Evolutionary conservation across 1,140 invertebrate genomes (phyloP).

Genomic region (Scaptomyza montana): DNA sequence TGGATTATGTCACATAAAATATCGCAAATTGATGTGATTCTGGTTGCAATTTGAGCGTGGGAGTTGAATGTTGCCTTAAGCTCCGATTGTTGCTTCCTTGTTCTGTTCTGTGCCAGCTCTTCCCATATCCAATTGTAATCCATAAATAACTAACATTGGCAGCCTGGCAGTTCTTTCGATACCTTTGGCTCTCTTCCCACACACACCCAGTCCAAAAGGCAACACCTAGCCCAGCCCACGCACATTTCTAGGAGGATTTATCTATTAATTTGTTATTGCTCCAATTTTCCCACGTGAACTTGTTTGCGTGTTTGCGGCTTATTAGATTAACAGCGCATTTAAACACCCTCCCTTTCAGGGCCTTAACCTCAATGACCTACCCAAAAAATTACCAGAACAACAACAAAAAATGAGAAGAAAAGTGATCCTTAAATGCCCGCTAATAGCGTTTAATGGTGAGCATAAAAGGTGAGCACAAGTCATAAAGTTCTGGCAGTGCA

Average conservation of each 20-base stretch:
- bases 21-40: slow-evolving; percentile 66
- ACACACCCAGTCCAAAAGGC: slow-evolving; percentile 57
- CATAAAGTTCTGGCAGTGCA: slow-evolving; percentile 64
- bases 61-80: slow-evolving; percentile 30
- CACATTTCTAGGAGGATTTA: slow-evolving; percentile 17
- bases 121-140: slow-evolving; percentile 70
- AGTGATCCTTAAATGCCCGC: slow-evolving; percentile 74
- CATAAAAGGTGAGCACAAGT: slow-evolving; percentile 75
- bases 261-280: slow-evolving; percentile 59
- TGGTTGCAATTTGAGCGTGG: slow-evolving; percentile 50
- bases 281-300: slow-evolving; percentile 81
- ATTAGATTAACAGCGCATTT: slow-evolving; percentile 71
- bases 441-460: slow-evolving; percentile 79
- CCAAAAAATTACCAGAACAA: slow-evolving; percentile 24
- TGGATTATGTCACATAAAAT: slow-evolving; percentile 63
- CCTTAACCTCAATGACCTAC: slow-evolving; percentile 49
- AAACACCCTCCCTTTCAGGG: slow-evolving; percentile 51
- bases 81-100: slow-evolving; percentile 33
- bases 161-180: slow-evolving; percentile 3
- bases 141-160: slow-evolving; percentile 62
- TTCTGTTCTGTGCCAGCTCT: slow-evolving; percentile 37
- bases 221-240: slow-evolving; percentile 32
- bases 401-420: slow-evolving; percentile 17
- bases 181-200: slow-evolving; percentile 57
- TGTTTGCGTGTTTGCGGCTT: slow-evolving; percentile 74